Conservation (phyloP, 92 coral and sea anemone species). For the Bergia puertoricense region DNA sequence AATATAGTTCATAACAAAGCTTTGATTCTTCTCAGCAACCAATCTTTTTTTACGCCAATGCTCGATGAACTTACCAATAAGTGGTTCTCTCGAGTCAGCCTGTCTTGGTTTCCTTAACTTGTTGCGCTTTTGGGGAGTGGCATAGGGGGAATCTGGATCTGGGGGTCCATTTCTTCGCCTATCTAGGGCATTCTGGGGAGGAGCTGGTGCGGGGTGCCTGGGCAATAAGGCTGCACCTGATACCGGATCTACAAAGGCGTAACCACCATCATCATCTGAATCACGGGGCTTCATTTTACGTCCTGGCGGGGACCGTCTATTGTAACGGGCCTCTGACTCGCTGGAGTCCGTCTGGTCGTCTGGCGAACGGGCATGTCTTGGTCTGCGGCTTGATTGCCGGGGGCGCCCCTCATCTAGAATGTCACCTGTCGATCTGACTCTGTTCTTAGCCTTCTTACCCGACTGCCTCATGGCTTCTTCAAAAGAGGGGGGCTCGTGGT, state of each 20-base stretch:
- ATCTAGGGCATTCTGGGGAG: conserved; percentile 38
- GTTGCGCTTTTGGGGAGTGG: conserved; percentile 62
- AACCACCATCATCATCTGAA: conserved; percentile 62
- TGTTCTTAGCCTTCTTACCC: conserved; percentile 67
- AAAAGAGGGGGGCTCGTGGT: conserved; percentile 87
- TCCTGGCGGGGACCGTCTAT: conserved; percentile 50
- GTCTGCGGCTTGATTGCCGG: conserved; percentile 48
- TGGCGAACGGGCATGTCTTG: conserved; percentile 49
- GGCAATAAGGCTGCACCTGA: conserved; percentile 24
- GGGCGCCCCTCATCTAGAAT: conserved; percentile 58
- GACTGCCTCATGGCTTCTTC: conserved; percentile 94
- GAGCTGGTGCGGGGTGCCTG: conserved; percentile 47
- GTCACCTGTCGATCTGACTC: conserved; percentile 78
- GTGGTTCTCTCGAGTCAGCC: conserved; percentile 29
- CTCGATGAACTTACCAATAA: conserved; percentile 6
- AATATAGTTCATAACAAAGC: too few species aligned
- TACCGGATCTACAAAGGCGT: conserved; percentile 54
- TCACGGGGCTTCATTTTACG: conserved; percentile 37
- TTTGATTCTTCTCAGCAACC: too few species aligned
- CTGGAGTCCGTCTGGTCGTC: conserved; percentile 80
- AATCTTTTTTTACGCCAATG: too few species aligned
- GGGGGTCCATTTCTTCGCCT: conserved; percentile 57
- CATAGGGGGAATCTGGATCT: conserved; percentile 61
- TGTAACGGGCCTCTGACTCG: conserved; percentile 56
- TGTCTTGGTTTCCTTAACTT: conserved; percentile 23